Evolutionary conservation across 2,113 vertebrate species (phyloP).

Genomic region (Albula goreensis): DNA sequence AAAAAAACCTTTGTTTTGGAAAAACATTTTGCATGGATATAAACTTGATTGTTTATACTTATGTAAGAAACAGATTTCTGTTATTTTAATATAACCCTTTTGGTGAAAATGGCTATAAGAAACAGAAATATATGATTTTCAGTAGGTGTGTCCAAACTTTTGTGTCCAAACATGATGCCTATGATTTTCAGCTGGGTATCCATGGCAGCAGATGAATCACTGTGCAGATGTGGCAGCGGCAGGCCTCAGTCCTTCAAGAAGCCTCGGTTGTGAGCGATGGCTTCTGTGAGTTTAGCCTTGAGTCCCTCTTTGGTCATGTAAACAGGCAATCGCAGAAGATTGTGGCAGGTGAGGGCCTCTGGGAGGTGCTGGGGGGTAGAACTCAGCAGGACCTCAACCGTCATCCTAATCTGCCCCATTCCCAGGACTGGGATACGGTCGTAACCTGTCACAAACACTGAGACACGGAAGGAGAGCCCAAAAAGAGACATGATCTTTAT

Average conservation of each 20-base stretch:
- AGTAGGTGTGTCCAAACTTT: too few relatives aligned
- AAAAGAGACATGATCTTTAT: too few relatives aligned
- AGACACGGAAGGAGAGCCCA: neutral
- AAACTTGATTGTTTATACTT: too few relatives aligned
- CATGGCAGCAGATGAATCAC: too few relatives aligned
- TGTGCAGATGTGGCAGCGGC: neutral
- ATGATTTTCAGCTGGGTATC: too few relatives aligned
- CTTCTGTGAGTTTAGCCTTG: conserved; percentile 28
- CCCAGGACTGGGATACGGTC: conserved; percentile 67
- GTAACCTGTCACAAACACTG: conserved; percentile 78
- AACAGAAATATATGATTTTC: too few relatives aligned
- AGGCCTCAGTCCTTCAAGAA: conserved; percentile 52
- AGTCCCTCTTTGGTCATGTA: conserved; percentile 62
- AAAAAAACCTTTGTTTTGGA: too few relatives aligned
- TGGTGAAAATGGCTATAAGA: too few relatives aligned
- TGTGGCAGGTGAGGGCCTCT: conserved; percentile 63
- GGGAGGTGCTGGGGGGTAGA: conserved; percentile 64
- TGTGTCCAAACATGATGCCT: too few relatives aligned
- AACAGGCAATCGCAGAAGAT: conserved; percentile 63
- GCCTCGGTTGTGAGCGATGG: conserved; percentile 68
- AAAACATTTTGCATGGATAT: too few relatives aligned
- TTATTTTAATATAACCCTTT: too few relatives aligned
- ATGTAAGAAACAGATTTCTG: too few relatives aligned
- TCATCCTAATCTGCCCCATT: conserved; percentile 65
- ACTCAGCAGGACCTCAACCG: conserved; percentile 42